A percentile compares a stretch with the other conserved stretches of the same genome.
Conservation (phyloP, 2,797 vertebrate species). For the Acanthornis magna region DNA sequence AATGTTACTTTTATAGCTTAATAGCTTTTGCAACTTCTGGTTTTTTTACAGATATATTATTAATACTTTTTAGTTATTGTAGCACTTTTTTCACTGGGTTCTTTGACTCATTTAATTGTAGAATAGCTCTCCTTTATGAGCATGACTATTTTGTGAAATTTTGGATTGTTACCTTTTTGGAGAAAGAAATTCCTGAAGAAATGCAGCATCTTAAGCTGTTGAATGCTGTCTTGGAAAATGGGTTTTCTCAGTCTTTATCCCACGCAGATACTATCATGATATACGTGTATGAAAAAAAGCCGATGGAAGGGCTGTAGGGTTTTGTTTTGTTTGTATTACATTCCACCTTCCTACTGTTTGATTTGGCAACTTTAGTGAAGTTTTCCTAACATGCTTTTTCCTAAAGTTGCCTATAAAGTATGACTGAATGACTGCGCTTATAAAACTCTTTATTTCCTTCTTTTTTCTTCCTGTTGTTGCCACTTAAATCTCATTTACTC, state of each 20-base stretch:
- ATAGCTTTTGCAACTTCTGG: not conserved
- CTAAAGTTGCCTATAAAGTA: not conserved
- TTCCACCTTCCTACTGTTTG: not conserved
- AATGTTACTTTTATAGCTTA: not conserved
- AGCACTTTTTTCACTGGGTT: accelerated
- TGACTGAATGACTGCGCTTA: not conserved
- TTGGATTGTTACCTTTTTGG: not conserved
- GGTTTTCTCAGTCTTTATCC: not conserved
- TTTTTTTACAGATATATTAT: not conserved
- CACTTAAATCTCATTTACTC: not conserved
- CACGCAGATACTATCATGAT: accelerated
- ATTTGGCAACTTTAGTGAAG: not conserved
- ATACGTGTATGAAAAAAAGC: not conserved
- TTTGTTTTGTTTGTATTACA: not conserved
- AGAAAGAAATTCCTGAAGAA: not conserved
- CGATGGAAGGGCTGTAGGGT: not conserved
- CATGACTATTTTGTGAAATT: not conserved
- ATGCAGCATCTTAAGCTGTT: not conserved
- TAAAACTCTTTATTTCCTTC: not conserved
- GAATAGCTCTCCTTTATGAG: not conserved
- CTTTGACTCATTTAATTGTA: not conserved
- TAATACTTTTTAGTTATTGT: not conserved
- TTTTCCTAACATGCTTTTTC: not conserved
- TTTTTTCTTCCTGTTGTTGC: not conserved
- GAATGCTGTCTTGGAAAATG: not conserved